Base-by-base conservation (phyloP, 1,140 invertebrate species). In the Anadara kagoshimensis region DNA sequence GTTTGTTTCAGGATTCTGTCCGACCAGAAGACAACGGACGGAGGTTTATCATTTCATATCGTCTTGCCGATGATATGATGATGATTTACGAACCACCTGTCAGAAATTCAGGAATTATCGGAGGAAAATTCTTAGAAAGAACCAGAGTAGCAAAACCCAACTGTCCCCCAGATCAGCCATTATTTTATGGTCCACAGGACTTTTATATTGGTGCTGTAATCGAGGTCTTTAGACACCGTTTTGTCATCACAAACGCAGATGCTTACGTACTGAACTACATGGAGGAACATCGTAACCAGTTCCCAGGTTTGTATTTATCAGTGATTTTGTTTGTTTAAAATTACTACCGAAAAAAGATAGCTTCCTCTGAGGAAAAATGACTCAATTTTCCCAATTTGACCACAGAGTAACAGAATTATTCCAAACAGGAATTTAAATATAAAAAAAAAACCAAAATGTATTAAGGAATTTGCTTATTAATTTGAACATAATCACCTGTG, bases 31-130 rank as follows among this genome's bases (percentile, higher is more conserved):
- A 89, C 75, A 82, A 81, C 59, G 84, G 84, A n/a, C 81, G 89
- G 20, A 73, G 87, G 22, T 90, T 90, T 78, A 89, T 90, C 54
- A 82, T 90, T 26, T 84, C 84, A 16, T 90, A 90, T 74, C 75
- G 85, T 22, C 80, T 90, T 11, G 85, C 87, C 12, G 87, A 90
- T 69, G 88, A 90, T 73, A 89, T 88, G 87, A 83, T 90, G 72
- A 86, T 82, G 11, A 85, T 90, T 66, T 89, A 89, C 66, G 89
- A 90, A 70, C 87, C 89, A 41, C 87, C 86, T 5, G 84, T 88
- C 20, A 75, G 85, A 49, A 90, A 90, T 76, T 89, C 86, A 22
- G 88, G 89, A 41, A 88, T 90, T 63, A 87, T 88, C 64, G 86
- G 86, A 10, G 89, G 89, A 12, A 90, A 89, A 78, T 89, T 89